Base-by-base conservation (phyloP, 1,140 invertebrate genomes). In the Drosophila nannoptera region DNA sequence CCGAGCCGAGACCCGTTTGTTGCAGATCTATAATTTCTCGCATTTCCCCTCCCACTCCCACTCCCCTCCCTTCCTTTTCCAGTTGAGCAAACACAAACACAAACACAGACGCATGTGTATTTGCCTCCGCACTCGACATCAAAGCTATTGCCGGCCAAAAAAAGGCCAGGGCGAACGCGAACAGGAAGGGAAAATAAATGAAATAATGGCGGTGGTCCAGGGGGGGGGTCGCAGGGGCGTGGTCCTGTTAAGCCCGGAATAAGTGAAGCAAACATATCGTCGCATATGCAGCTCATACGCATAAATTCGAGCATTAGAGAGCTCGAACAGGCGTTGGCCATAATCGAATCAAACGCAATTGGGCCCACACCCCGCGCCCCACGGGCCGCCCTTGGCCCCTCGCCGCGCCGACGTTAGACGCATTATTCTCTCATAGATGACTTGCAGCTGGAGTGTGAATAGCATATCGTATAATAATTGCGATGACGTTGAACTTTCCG, bases 291-390 rank as follows among this genome's bases (percentile, higher is more conserved):
- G 38, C 36, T 22, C 48, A 52, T 31, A 22, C 49, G 12, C 33
- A 36, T n/a, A 52, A 32, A 52, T 12, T 14, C 33, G 33, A 9
- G 42, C 5, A 14, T 6, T 16, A 16, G 12, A 43, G 9, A 22
- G 14, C 33, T 48, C 36, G 42, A 29, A 7, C 32, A 14, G n/a
- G 31, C 40, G 14, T 35, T 40, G 31, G 53, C 31, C 31, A 40
- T 65, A 48, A 65, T 40, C 43, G 48, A 56, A 65, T 31, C 35
- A 56, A 56, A 56, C 14, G 31, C 8, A 65, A 56, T 56, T 56
- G 32, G 54, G 29, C 42, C 29, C 40, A 55, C 43, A 32, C n/a
- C 32, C 16, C n/a, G 14, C 12, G 53, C 11, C 22, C 29, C 29
- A 29, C 40, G 31, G 12, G 22, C 12, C n/a, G 29, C 29, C 32